These are phyloP conservation scores for Mesitornis unicolor DNA, from an alignment of 2,113 vertebrate genomes.

Conservation along the genomic window DNA sequence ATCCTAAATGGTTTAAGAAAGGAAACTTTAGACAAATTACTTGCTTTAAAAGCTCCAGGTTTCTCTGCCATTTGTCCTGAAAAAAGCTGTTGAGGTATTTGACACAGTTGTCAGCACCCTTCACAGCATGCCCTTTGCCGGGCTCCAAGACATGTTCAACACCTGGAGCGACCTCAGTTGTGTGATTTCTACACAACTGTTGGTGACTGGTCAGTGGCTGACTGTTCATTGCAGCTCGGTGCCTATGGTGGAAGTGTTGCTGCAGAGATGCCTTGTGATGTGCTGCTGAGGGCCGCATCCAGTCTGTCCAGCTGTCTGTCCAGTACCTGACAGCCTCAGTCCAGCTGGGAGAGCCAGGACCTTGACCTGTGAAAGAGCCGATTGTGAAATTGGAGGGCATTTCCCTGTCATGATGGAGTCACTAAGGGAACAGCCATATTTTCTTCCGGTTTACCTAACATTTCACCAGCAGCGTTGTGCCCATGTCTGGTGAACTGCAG, in stretches of 20 bases:
- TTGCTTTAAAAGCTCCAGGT: not conserved
- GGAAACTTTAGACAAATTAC: not conserved
- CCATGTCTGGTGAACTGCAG: not conserved
- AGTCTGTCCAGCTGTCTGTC: not conserved
- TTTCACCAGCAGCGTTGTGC: not conserved
- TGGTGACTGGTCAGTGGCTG: too few relatives aligned
- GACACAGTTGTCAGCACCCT: not conserved
- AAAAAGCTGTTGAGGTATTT: not conserved
- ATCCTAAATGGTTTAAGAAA: not conserved
- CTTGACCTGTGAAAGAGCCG: too few relatives aligned
- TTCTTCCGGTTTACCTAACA: slow-evolving; percentile 33
- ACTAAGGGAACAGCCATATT: slow-evolving; percentile 21
- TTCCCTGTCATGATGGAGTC: slow-evolving; percentile 21
- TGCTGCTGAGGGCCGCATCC: not conserved
- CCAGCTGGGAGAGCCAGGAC: too few relatives aligned
- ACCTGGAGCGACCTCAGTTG: not conserved
- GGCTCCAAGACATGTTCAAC: not conserved
- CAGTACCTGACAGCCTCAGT: too few relatives aligned
- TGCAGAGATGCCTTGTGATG: not conserved
- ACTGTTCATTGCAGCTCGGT: not conserved
- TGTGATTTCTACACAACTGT: not conserved
- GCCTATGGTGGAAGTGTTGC: not conserved
- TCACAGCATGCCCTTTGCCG: not conserved
- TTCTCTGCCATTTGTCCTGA: not conserved
- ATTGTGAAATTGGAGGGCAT: not conserved